phyloP scores from a whole-genome alignment of 2,113 vertebrate genomes.

The Leuciscus idus region DNA sequence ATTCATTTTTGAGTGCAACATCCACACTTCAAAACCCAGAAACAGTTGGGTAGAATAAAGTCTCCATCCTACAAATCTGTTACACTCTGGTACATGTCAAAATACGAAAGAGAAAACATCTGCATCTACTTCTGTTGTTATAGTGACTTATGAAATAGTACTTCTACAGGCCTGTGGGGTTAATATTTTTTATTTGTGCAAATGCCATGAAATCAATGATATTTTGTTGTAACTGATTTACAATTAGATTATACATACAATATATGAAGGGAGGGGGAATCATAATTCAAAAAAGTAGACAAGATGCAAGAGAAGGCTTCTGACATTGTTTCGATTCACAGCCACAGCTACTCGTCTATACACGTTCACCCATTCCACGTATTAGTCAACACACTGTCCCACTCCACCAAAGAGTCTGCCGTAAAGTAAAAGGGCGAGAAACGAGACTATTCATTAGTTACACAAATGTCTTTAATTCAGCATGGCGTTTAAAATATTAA shows the following conservation, averaged over 20 bases:
- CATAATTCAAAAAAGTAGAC: constrained; percentile 43
- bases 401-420: constrained; percentile 28
- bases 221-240: constrained; percentile 70
- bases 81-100: neutral
- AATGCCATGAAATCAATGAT: constrained; percentile 69
- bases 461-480: constrained; percentile 17
- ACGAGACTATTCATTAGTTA: constrained; percentile 19
- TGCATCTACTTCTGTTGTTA: neutral
- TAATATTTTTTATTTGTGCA: constrained; percentile 77
- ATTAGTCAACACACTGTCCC: constrained; percentile 4
- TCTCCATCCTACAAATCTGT: neutral
- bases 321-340: constrained; percentile 24
- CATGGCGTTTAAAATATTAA: constrained; percentile 24
- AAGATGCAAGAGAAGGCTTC: constrained; percentile 32
- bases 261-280: constrained; percentile 40
- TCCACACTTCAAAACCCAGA: too few relatives aligned
- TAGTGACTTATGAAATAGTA: neutral
- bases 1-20: too few relatives aligned
- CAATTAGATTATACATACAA: constrained; percentile 73
- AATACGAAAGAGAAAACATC: neutral
- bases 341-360: constrained; percentile 32
- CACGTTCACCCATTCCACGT: constrained; percentile 17
- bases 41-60: too few relatives aligned
- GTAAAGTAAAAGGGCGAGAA: neutral
- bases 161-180: constrained; percentile 50